Conservation (phyloP, 2,797 vertebrate genomes). For the Crocodylus rhombifer region DNA sequence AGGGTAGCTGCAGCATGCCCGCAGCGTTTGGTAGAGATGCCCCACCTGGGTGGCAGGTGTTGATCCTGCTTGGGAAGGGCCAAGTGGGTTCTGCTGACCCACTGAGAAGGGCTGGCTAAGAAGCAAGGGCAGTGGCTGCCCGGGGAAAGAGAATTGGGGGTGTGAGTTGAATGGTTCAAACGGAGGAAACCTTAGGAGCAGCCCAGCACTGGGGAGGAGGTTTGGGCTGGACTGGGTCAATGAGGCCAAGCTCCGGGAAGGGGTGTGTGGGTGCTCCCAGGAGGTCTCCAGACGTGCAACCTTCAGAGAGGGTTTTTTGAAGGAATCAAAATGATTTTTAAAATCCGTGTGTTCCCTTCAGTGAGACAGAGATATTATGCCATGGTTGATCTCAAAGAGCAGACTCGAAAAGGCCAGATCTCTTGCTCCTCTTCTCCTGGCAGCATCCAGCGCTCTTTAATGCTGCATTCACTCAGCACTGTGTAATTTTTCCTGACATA, state of each 20-base stretch:
- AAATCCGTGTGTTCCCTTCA: background rate
- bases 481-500: slow-evolving; percentile 49
- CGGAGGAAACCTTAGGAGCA: background rate
- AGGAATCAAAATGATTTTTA: background rate
- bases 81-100: background rate
- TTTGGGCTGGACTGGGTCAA: background rate
- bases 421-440: slow-evolving; percentile 22
- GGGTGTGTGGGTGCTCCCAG: background rate
- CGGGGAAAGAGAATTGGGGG: background rate
- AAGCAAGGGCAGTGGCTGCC: background rate
- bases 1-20: background rate
- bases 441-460: slow-evolving; percentile 21
- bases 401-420: background rate
- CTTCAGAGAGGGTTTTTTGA: slow-evolving; percentile 15
- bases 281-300: background rate
- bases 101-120: background rate
- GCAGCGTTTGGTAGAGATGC: background rate
- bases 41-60: background rate
- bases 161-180: background rate
- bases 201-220: background rate
- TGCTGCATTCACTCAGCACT: slow-evolving; percentile 42
- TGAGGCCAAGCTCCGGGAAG: background rate
- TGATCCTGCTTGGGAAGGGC: too few relatives aligned
- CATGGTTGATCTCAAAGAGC: slow-evolving; percentile 15
- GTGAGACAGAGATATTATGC: slow-evolving; percentile 28